Conservation (phyloP, 2,797 vertebrate species). For the Urophycis tenuis region DNA sequence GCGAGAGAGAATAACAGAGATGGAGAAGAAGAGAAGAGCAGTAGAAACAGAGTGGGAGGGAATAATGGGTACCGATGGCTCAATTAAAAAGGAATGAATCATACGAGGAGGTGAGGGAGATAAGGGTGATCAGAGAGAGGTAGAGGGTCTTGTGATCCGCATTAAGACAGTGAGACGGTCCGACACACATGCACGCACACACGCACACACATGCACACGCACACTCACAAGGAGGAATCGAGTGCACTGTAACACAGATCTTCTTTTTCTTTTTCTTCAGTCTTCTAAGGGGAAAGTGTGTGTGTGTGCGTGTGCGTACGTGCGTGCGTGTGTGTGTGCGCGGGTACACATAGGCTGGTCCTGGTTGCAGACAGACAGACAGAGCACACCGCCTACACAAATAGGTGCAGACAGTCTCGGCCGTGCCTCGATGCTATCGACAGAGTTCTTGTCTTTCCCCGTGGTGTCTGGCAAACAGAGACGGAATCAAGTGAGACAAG, state of each 20-base stretch:
- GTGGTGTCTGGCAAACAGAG: slow-evolving; percentile 41
- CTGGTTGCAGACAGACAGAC: slow-evolving; percentile 41
- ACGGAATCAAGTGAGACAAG: slow-evolving; percentile 33
- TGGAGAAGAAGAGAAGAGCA: neutral
- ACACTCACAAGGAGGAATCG: slow-evolving; percentile 8
- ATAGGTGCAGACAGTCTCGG: slow-evolving; percentile 43
- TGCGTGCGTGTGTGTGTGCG: neutral
- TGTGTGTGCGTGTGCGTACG: neutral
- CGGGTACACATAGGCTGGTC: slow-evolving; percentile 19
- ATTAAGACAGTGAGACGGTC: slow-evolving; percentile 44
- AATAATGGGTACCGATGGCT: slow-evolving; percentile 35
- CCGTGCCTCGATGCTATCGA: slow-evolving; percentile 41
- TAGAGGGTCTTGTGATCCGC: slow-evolving; percentile 40
- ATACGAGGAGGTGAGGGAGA: neutral
- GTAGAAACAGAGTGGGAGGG: slow-evolving; percentile 14
- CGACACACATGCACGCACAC: no score
- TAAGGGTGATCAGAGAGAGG: slow-evolving; percentile 45
- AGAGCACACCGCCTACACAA: slow-evolving; percentile 45
- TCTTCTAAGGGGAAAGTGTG: neutral
- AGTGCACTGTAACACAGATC: slow-evolving; percentile 5
- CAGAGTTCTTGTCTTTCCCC: slow-evolving; percentile 45
- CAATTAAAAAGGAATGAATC: slow-evolving; percentile 40
- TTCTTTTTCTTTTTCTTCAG: no score
- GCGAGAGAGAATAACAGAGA: neutral
- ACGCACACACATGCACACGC: neutral